phyloP scores from a whole-genome alignment of 1,140 invertebrate species.

The Pseudomyrmex dendroicus region DNA sequence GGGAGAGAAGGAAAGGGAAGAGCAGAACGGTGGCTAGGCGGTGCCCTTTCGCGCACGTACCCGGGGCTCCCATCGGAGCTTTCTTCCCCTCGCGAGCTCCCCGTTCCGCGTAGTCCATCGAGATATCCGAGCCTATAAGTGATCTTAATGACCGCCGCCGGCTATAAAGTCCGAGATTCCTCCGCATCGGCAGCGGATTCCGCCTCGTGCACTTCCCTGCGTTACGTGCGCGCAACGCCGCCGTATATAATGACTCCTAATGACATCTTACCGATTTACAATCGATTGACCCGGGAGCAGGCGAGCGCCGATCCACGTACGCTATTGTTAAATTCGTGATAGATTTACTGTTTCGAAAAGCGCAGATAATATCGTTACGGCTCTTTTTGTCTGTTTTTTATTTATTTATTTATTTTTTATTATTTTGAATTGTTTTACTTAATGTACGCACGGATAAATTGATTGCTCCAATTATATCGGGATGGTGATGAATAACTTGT shows the following conservation, averaged over 20 bases:
- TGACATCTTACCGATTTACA: constrained; percentile 29
- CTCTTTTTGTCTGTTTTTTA: background rate
- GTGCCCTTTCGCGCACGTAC: constrained; percentile 32
- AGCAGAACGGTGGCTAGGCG: constrained; percentile 41
- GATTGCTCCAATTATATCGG: constrained; percentile 41
- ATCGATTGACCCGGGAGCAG: background rate
- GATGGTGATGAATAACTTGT: constrained; percentile 28
- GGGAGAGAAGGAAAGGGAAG: constrained; percentile 1
- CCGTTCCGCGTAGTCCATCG: constrained; percentile 48
- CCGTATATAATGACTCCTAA: constrained; percentile 22
- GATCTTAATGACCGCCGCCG: constrained; percentile 64
- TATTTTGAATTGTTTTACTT: background rate
- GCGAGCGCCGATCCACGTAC: background rate
- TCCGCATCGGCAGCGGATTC: constrained; percentile 43
- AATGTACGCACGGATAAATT: constrained; percentile 33
- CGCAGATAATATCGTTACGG: constrained; percentile 12
- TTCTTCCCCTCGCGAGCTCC: constrained; percentile 16
- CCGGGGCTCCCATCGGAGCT: constrained; percentile 19
- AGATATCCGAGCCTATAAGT: constrained; percentile 64
- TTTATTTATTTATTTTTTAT: no score
- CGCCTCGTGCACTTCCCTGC: constrained; percentile 32
- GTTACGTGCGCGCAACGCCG: constrained; percentile 10
- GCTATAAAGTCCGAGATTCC: constrained; percentile 61
- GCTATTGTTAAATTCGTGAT: constrained; percentile 6
- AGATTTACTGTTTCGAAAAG: constrained; percentile 11